These are phyloP conservation scores for Gambelia wislizenii DNA, from an alignment of 2,797 vertebrate species.

Conservation along the genomic window DNA sequence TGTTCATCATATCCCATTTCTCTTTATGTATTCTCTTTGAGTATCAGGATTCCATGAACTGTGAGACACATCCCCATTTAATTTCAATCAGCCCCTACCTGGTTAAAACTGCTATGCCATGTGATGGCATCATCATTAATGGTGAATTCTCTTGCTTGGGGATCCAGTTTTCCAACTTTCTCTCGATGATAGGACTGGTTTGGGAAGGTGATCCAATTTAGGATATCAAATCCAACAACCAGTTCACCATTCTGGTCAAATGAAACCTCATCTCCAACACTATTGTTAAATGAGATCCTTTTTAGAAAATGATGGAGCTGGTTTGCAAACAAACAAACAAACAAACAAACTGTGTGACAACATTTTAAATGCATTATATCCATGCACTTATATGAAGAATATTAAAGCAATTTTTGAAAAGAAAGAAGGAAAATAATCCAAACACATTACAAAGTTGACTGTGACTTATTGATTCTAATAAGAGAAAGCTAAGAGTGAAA, in stretches of 20 bases:
- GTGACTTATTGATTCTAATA: too few relatives aligned
- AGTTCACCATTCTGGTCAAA: background rate
- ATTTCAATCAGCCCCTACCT: background rate
- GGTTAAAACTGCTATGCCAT: slow-evolving; percentile 15
- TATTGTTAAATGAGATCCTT: background rate
- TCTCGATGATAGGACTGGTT: slow-evolving; percentile 1
- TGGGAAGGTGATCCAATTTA: slow-evolving; percentile 19
- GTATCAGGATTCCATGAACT: too few relatives aligned
- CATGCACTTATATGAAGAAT: too few relatives aligned
- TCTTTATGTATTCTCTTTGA: too few relatives aligned
- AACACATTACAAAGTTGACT: too few relatives aligned
- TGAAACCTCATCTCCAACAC: background rate
- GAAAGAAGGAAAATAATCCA: too few relatives aligned
- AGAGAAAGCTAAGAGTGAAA: too few relatives aligned
- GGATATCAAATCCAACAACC: background rate
- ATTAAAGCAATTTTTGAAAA: too few relatives aligned
- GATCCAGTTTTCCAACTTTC: slow-evolving; percentile 18
- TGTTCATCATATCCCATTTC: too few relatives aligned
- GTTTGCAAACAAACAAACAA: too few relatives aligned
- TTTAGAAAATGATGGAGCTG: background rate
- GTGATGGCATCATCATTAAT: background rate
- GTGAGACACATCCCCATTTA: background rate
- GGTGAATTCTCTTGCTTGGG: background rate
- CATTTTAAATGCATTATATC: too few relatives aligned
- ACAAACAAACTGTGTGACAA: too few relatives aligned